These are phyloP conservation scores for Lithodes maja DNA, from an alignment of 2,888 invertebrate genomes.

Conservation along the genomic window DNA sequence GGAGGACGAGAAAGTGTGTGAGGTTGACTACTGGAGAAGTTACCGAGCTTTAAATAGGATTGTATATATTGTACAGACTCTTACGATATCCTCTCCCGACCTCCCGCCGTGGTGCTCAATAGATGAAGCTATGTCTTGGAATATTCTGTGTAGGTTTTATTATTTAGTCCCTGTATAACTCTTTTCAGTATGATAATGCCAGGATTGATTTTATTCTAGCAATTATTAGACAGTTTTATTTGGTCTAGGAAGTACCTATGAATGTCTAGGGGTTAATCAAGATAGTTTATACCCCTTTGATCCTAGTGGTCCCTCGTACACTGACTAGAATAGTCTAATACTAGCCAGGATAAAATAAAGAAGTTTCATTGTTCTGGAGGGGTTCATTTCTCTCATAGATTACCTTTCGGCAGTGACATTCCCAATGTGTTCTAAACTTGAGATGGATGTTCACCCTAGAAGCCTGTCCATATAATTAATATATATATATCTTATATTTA, in stretches of 20 bases:
- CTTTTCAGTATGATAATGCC: too few species aligned
- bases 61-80: constrained; percentile 63
- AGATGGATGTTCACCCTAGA: constrained; percentile 22
- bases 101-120: constrained; percentile 56
- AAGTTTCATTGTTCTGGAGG: too few species aligned
- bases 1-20: too few species aligned
- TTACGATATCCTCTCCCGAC: constrained; percentile 37
- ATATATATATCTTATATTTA: background rate
- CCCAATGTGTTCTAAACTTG: constrained; percentile 52
- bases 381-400: too few species aligned
- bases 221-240: too few species aligned
- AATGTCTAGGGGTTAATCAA: too few species aligned
- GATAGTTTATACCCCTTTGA: too few species aligned
- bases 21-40: constrained; percentile 54
- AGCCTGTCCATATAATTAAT: constrained; percentile 9
- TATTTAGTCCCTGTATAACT: background rate
- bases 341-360: too few species aligned
- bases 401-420: constrained; percentile 59
- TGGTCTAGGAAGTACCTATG: too few species aligned
- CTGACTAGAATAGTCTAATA: too few species aligned
- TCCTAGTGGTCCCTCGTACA: too few species aligned
- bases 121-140: constrained; percentile 35
- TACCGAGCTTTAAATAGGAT: constrained; percentile 62
- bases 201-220: too few species aligned
- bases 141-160: constrained; percentile 16